Evolutionary conservation across 2,888 invertebrate genomes (phyloP).

Genomic region (Philonicus albiceps): DNA sequence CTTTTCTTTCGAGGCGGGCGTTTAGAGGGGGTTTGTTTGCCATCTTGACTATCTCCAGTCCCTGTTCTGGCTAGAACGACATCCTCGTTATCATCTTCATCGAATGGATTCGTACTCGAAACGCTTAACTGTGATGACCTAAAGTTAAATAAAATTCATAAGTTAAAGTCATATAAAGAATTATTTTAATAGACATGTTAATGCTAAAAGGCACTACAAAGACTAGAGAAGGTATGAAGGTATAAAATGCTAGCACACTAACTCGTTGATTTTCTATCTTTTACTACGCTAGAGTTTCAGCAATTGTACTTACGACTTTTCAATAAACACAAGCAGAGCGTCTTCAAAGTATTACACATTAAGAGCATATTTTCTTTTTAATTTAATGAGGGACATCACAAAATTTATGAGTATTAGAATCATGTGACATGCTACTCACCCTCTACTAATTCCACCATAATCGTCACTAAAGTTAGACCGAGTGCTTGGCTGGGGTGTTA

Average conservation of each 20-base stretch:
- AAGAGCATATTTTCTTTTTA: background rate
- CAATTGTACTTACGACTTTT: background rate
- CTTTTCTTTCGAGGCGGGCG: conserved; percentile 71
- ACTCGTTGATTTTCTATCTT: background rate
- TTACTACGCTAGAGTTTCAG: background rate
- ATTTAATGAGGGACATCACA: background rate
- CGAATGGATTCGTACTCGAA: conserved; percentile 69
- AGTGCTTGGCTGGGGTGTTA: conserved; percentile 67
- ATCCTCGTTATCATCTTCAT: conserved; percentile 60
- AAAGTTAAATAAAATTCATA: conserved; percentile 56
- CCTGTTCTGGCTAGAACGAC: conserved; percentile 50
- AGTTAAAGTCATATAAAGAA: background rate
- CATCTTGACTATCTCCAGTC: conserved; percentile 49
- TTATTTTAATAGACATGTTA: background rate
- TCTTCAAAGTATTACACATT: background rate
- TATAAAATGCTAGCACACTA: background rate
- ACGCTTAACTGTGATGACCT: conserved; percentile 69
- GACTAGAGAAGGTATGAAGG: background rate
- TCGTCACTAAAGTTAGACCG: conserved; percentile 58
- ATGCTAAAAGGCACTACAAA: background rate
- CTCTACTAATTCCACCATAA: conserved; percentile 63
- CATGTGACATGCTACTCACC: conserved; percentile 56
- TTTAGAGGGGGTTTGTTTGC: conserved; percentile 60
- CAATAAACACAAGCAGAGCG: background rate
- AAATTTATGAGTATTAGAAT: background rate